Evolutionary conservation across 2,113 vertebrate genomes (phyloP), one percentile per base, ranked within the genome.

Genomic region (Ondatra zibethicus): DNA sequence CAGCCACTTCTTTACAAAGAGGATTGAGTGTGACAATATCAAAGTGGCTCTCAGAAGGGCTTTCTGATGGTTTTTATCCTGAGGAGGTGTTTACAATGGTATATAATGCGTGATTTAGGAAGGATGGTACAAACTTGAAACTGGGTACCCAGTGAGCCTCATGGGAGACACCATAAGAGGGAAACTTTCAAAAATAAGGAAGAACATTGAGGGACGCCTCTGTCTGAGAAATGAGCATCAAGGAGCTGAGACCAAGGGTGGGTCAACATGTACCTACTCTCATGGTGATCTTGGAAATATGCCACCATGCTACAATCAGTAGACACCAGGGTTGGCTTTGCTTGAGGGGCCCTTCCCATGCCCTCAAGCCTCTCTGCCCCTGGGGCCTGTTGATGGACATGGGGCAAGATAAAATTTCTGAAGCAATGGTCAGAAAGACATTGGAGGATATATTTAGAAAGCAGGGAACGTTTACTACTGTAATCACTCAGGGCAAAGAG

Each of bases 331-430:
- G 25, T 6, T 11, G 17, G 21, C 27, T 21, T 12, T 58, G 25
- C 7, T 5, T 25, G 31, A 10, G 1, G 17, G 47, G 31, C 2
- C 21, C 50, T 31, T 27, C 3, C 14, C n/a, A 39, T 39, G 23
- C 10, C 5, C 42, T 13, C 3, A 5, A 25, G 0, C 9, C 9
- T 39, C 27, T 21, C 1, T 0, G 6, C 1, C 33, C 2, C 36
- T 47, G 45, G 9, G 14, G 39, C 1, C 68, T 63, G 5, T n/a
- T 39, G 50, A 11, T 85, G 82, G 39, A 21, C 23, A 85, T 75
- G 58, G 10, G 68, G 13, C 17, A 17, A 47, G 52, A 36, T 7
- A 31, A 36, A 52, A 45, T 39, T 70, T 31, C 47, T 45, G 25
- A 47, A 61, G 47, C 25, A 52, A 65, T 36, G 5, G 25, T 75